A percentile compares a stretch with the other conserved stretches of the same genome.
Evolutionary conservation across 2,113 vertebrate species (phyloP).

Genomic region (Rhabdomys dilectus): DNA sequence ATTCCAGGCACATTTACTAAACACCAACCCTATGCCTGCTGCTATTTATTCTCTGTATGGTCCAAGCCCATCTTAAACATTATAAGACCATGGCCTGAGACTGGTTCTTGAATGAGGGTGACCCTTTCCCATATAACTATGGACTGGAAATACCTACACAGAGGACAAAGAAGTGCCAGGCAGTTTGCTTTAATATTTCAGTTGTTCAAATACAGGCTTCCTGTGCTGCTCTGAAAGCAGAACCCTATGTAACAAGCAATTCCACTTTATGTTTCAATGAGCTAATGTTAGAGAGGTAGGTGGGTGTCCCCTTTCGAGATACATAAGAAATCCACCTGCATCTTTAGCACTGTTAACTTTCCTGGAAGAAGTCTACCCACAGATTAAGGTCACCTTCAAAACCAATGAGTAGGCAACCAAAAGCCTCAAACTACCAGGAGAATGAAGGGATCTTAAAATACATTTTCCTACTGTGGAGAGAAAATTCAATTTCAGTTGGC

Average conservation of each 20-base stretch:
- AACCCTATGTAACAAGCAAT: neutral
- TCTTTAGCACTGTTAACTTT: neutral
- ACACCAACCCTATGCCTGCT: rapidly evolving
- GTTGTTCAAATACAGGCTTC: too few relatives aligned
- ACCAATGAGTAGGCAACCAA: neutral
- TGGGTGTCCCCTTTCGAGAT: neutral
- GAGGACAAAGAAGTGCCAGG: too few relatives aligned
- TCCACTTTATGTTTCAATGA: neutral
- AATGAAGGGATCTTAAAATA: neutral
- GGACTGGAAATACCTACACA: neutral
- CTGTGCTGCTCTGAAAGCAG: neutral
- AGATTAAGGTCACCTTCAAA: neutral
- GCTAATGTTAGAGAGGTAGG: neutral
- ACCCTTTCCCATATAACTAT: rapidly evolving
- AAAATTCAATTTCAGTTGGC: neutral
- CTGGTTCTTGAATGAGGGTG: neutral
- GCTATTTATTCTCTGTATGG: rapidly evolving
- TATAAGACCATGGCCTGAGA: neutral
- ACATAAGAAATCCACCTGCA: neutral
- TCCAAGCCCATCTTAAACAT: neutral
- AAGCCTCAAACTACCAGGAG: neutral
- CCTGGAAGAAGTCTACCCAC: neutral
- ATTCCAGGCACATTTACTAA: rapidly evolving
- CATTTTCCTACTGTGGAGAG: neutral
- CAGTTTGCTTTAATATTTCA: neutral